Evolutionary conservation across 2,797 vertebrate genomes (phyloP).

Genomic region (Astyanax mexicanus): DNA sequence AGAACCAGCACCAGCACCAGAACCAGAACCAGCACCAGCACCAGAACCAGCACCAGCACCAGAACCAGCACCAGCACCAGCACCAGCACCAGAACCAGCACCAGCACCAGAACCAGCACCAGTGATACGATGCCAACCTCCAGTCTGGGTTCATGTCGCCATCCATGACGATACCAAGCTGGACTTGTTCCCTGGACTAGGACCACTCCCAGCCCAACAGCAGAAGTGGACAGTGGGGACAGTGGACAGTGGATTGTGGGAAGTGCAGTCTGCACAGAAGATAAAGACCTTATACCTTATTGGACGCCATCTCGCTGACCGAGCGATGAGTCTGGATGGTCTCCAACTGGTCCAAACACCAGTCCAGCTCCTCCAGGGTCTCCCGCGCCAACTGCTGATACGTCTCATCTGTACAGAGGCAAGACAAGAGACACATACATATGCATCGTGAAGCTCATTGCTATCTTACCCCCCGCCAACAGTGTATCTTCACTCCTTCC

Average conservation of each 20-base stretch:
- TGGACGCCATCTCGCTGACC: conserved; percentile 87
- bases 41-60: too few relatives aligned
- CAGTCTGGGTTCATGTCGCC: background rate
- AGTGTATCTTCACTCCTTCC: too few relatives aligned
- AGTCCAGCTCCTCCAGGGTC: conserved; percentile 88
- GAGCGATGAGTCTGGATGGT: conserved; percentile 87
- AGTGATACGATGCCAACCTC: background rate
- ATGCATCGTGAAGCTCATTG: too few relatives aligned
- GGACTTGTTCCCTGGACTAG: background rate
- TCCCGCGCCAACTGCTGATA: conserved; percentile 88
- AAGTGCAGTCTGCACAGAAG: conserved; percentile 3
- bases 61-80: too few relatives aligned
- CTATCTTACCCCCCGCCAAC: too few relatives aligned
- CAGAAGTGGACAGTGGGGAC: background rate
- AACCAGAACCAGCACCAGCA: too few relatives aligned
- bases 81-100: too few relatives aligned
- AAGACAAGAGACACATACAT: conserved; percentile 39
- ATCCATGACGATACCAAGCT: background rate
- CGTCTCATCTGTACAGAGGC: conserved; percentile 80
- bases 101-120: too few relatives aligned
- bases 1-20: too few relatives aligned
- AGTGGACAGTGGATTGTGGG: background rate
- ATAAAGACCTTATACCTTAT: conserved; percentile 74
- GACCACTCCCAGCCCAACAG: too few relatives aligned
- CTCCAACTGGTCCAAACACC: conserved; percentile 89